Evolutionary conservation across 2,113 vertebrate genomes (phyloP).

Genomic region (Aramus guarauna): DNA sequence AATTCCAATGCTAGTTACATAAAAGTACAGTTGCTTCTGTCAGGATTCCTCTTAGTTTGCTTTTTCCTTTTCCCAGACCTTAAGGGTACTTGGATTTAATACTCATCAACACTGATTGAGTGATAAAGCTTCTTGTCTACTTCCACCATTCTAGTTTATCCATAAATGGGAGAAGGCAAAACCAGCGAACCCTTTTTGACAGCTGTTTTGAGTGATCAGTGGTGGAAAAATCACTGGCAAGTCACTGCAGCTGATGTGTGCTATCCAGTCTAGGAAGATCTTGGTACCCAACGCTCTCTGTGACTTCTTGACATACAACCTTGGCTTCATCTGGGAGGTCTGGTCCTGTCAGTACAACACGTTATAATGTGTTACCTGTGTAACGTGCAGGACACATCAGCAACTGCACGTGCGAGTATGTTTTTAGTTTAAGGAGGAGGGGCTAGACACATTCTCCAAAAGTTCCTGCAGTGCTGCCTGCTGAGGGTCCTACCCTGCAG

Average conservation of each 20-base stretch:
- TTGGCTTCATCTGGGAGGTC: not conserved
- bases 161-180: not conserved
- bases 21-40: not conserved
- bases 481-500: not conserved
- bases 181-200: not conserved
- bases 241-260: not conserved
- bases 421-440: not conserved
- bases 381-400: accelerated
- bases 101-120: not conserved
- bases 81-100: not conserved
- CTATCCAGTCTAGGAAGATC: not conserved
- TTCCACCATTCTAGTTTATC: not conserved
- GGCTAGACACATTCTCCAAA: not conserved
- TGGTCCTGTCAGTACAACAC: accelerated
- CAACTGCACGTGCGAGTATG: not conserved
- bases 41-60: not conserved
- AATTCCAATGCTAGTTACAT: not conserved
- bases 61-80: not conserved
- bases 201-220: not conserved
- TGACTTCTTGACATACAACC: not conserved
- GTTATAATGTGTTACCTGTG: accelerated
- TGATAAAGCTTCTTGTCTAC: not conserved
- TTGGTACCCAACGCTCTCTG: accelerated
- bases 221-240: not conserved
- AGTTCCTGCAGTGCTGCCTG: accelerated